Percentiles rank a stretch among this genome's conserved stretches.
phyloP scores from a whole-genome alignment of 2,113 vertebrate genomes.

The Xiphorhynchus elegans region DNA sequence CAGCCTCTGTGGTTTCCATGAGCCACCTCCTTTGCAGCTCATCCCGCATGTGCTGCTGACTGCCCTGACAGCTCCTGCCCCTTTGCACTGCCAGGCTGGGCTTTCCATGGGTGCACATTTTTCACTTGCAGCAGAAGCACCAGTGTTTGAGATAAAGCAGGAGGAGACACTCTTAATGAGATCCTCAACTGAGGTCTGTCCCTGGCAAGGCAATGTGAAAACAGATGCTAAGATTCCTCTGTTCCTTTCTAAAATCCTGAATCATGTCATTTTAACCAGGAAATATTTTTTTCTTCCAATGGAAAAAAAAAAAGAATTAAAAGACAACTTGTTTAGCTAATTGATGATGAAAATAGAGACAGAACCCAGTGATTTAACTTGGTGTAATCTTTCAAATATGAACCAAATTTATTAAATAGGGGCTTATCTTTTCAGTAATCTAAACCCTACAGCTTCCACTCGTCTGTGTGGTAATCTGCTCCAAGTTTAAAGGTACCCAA shows the following conservation, averaged over 20 bases:
- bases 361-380: background rate
- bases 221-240: background rate
- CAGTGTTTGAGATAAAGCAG: background rate
- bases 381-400: background rate
- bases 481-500: background rate
- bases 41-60: background rate
- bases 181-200: background rate
- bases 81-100: background rate
- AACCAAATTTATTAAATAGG: background rate
- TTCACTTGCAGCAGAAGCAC: background rate
- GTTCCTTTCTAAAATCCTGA: background rate
- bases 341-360: background rate
- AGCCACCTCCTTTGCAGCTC: conserved; percentile 27
- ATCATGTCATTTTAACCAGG: background rate
- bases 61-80: background rate
- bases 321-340: background rate
- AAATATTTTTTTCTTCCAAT: background rate
- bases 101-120: background rate
- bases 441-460: background rate
- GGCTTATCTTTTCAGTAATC: background rate
- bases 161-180: background rate
- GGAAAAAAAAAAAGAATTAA: background rate
- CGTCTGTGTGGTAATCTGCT: background rate
- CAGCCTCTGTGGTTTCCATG: conserved; percentile 3
- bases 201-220: background rate